A percentile compares a stretch with the other conserved stretches of the same genome.
phyloP scores from a whole-genome alignment of 2,113 vertebrate species.

The Oceanodroma tethys region DNA sequence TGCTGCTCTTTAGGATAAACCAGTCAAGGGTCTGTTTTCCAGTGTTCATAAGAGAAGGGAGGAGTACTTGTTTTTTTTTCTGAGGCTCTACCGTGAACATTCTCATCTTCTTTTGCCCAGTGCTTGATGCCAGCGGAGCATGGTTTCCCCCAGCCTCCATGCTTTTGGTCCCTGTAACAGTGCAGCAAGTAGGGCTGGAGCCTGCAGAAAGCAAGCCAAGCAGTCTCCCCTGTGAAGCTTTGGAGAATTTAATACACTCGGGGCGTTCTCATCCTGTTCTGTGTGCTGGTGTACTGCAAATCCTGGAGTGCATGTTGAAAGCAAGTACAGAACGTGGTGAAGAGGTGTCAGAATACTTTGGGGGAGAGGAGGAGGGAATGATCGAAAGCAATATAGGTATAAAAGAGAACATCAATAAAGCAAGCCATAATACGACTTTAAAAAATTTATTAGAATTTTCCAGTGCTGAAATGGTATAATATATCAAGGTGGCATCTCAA shows the following conservation, averaged over 20 bases:
- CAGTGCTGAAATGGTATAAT: not conserved
- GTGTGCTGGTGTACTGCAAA: not conserved
- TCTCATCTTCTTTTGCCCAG: not conserved
- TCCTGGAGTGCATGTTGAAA: accelerated
- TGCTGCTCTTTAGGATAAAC: not conserved
- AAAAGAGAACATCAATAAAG: constrained; percentile 13
- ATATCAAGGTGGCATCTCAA: not conserved
- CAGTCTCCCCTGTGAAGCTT: not conserved
- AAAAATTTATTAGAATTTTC: constrained; percentile 35
- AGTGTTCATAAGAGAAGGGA: not conserved
- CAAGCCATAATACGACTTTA: not conserved
- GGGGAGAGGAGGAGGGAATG: not conserved
- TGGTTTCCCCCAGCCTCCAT: accelerated
- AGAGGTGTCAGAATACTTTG: not conserved
- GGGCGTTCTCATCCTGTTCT: not conserved
- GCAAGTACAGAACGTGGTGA: accelerated
- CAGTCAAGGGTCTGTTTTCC: not conserved
- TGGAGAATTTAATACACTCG: not conserved
- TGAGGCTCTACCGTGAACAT: not conserved
- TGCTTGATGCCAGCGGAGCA: not conserved
- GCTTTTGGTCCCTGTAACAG: not conserved
- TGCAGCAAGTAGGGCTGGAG: not conserved
- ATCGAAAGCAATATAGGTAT: not conserved
- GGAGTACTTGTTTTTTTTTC: not conserved
- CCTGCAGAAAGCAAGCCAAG: not conserved